Conservation (phyloP, 2,888 invertebrate species). For the Imbricaverruca yamaguchii region DNA sequence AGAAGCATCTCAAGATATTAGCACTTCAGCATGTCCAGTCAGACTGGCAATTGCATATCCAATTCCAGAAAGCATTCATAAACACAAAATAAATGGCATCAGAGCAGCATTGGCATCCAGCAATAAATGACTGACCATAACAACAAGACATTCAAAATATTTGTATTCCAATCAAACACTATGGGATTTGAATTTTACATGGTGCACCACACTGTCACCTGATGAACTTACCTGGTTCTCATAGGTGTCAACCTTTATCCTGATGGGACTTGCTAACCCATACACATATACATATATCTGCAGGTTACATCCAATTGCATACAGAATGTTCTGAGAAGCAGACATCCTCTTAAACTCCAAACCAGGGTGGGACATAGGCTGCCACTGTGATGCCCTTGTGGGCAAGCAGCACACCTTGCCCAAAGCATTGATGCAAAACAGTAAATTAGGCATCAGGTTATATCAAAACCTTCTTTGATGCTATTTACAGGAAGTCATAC, state of each 20-base stretch:
- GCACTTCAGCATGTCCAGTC: too few relatives aligned
- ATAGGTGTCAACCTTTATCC: constrained; percentile 80
- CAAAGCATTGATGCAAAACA: constrained; percentile 79
- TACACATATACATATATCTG: constrained; percentile 88
- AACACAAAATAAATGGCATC: too few relatives aligned
- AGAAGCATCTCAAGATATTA: too few relatives aligned
- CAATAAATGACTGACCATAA: too few relatives aligned
- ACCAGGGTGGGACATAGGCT: constrained; percentile 74
- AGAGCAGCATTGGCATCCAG: too few relatives aligned
- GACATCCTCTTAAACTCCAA: constrained; percentile 83
- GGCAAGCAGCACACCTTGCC: constrained; percentile 78
- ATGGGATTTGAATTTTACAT: too few relatives aligned
- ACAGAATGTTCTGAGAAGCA: constrained; percentile 57
- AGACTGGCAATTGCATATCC: too few relatives aligned
- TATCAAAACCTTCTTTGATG: too few relatives aligned
- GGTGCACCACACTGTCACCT: neutral
- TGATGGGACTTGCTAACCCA: constrained; percentile 78
- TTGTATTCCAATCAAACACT: too few relatives aligned
- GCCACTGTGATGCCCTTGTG: constrained; percentile 72
- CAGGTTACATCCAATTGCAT: constrained; percentile 88
- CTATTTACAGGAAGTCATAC: too few relatives aligned
- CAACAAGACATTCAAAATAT: too few relatives aligned
- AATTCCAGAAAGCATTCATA: too few relatives aligned
- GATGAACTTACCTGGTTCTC: constrained; percentile 66
- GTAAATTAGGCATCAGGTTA: neutral